Evolutionary conservation across 2,888 invertebrate species (phyloP).

Genomic region (Perdita meconis): DNA sequence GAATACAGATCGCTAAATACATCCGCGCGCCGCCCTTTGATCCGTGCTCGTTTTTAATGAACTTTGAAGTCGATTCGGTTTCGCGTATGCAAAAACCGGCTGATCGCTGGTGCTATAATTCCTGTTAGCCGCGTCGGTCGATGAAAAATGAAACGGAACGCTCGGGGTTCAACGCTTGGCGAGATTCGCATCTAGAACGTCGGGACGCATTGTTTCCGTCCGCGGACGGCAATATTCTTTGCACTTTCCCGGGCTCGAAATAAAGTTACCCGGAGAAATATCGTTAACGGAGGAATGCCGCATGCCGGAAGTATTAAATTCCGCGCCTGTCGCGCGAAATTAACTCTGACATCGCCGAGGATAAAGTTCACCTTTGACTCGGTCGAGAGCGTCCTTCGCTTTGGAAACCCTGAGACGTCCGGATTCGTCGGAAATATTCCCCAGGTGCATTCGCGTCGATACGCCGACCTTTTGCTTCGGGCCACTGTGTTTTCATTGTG

Average conservation of each 20-base stretch:
- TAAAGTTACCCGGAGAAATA: constrained; percentile 53
- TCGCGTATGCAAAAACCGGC: too few relatives aligned
- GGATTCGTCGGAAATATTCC: background rate
- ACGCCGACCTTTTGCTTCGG: background rate
- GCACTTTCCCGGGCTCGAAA: constrained; percentile 16
- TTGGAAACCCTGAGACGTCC: background rate
- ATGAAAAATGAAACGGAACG: constrained; percentile 11
- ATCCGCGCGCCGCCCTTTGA: too few relatives aligned
- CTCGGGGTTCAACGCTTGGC: background rate
- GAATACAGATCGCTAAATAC: too few relatives aligned
- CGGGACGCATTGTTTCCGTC: background rate
- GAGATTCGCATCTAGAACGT: background rate
- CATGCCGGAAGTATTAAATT: constrained; percentile 66
- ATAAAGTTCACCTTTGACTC: constrained; percentile 10
- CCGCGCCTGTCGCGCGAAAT: constrained; percentile 42
- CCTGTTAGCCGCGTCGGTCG: background rate
- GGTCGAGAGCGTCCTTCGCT: background rate
- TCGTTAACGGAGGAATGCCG: too few relatives aligned
- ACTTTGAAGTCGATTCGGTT: too few relatives aligned
- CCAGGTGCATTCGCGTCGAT: too few relatives aligned
- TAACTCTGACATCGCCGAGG: constrained; percentile 35
- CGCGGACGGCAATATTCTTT: constrained; percentile 25
- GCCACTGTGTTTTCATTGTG: background rate
- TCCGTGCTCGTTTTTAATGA: too few relatives aligned
- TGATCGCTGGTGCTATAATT: too few relatives aligned